These are phyloP conservation scores for Pheosia tremula DNA, from an alignment of 2,888 invertebrate genomes.

Conservation along the genomic window DNA sequence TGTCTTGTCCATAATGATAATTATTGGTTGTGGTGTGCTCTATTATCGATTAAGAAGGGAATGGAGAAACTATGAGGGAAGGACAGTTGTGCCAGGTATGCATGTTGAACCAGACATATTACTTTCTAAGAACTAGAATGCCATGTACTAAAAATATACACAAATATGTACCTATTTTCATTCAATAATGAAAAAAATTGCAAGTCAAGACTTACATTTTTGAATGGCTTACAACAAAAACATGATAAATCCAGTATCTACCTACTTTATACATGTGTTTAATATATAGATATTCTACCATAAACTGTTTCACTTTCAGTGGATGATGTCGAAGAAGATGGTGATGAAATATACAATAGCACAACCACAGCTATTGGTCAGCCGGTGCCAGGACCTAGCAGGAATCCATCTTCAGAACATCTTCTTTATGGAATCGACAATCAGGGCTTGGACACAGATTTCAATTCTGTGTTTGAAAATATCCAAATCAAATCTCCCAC, in stretches of 20 bases:
- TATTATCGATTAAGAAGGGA: conserved; percentile 72
- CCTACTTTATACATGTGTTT: too few relatives aligned
- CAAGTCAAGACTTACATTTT: too few relatives aligned
- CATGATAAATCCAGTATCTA: too few relatives aligned
- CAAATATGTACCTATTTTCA: too few relatives aligned
- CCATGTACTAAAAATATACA: too few relatives aligned
- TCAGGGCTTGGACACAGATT: conserved; percentile 85
- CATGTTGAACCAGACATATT: not conserved
- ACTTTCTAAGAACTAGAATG: too few relatives aligned
- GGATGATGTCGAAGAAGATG: conserved; percentile 78
- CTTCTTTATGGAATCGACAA: conserved; percentile 84
- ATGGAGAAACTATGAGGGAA: conserved; percentile 74
- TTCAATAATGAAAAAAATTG: too few relatives aligned
- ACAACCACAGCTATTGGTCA: conserved; percentile 69
- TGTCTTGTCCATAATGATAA: conserved; percentile 72
- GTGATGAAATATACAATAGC: conserved; percentile 77
- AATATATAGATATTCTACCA: too few relatives aligned
- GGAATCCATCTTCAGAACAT: conserved; percentile 76
- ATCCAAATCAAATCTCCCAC: conserved; percentile 83
- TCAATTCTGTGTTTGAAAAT: conserved; percentile 86
- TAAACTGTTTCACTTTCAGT: conserved; percentile 42
- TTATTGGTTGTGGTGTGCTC: conserved; percentile 71
- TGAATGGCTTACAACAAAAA: too few relatives aligned
- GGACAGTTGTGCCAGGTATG: conserved; percentile 66
- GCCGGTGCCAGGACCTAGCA: conserved; percentile 73